Evolutionary conservation across 1,140 invertebrate species (phyloP), one percentile per base, ranked within the genome.

Genomic region (Heliconius eleuchia): DNA sequence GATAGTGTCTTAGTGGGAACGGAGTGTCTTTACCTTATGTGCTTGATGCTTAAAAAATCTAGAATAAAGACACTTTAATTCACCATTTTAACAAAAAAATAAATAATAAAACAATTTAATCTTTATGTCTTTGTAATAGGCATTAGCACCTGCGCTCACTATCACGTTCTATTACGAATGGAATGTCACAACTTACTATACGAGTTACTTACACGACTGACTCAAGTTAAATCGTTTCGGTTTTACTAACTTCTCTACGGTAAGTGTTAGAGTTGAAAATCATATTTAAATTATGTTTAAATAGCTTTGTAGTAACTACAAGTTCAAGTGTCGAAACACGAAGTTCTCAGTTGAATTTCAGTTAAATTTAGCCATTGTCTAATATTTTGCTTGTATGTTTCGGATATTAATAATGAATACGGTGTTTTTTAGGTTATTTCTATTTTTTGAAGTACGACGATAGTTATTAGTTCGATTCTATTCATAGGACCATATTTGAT

Each of bases 261-360:
- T 74, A 34, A 39, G 50, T 50, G 34, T 55, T 85, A 82, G 73
- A 83, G 79, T 76, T 83, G 55, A 82, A 80, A 85, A 82, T 85
- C 46, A 78, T 78, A 76, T 79, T 66, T 66, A 66, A 60, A 60
- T 39, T 30, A 72, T 60, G 39, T 52, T 42, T 75, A 76, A 81
- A 82, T 78, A 77, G 80, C 81, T 83, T 74, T 74, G 77, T 84
- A 85, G 79, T 84, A 80, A 42, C 79, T 76, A 73, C 82, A 82
- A 84, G 78, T 79, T 73, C 81, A 79, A 85, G 84, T 84, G 83
- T 82, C 84, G 83, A 85, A 84, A 85, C 79, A 82, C 74, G 76
- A 80, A 76, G 79, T 81, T 82, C 80, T 76, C 73, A 84, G 78
- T 84, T 73, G 79, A 85, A 82, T 84, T 85, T 82, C 72, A 85